Evolutionary conservation across 2,888 invertebrate genomes (phyloP).

Genomic region (Chaetogeoica ovagalla): DNA sequence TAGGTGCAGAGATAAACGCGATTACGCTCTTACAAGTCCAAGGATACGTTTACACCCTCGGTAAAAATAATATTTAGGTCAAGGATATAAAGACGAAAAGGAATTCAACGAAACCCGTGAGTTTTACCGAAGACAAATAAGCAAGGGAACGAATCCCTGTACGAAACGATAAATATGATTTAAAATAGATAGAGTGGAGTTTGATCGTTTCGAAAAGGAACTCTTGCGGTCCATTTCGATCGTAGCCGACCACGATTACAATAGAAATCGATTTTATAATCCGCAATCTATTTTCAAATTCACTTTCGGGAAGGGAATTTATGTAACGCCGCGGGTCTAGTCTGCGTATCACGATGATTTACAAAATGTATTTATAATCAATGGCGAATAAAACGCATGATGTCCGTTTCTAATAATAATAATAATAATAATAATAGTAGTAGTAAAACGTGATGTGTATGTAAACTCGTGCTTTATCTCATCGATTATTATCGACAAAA

Average conservation of each 20-base stretch:
- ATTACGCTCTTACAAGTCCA: constrained; percentile 12
- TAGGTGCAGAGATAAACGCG: constrained; percentile 22
- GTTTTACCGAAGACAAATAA: neutral
- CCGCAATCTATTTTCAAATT: neutral
- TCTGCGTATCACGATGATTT: neutral
- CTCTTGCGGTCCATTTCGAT: neutral
- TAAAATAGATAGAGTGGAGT: neutral
- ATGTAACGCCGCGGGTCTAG: too few species aligned
- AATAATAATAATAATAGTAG: too few species aligned
- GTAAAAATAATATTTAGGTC: constrained; percentile 24
- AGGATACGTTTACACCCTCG: constrained; percentile 7
- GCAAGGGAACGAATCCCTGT: too few species aligned
- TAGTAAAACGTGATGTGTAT: too few species aligned
- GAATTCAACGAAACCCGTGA: neutral
- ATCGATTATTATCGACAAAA: too few species aligned
- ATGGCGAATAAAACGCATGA: neutral
- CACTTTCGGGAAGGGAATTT: constrained; percentile 6
- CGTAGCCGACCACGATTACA: neutral
- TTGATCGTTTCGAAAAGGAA: neutral
- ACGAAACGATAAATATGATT: too few species aligned
- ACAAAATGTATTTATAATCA: neutral
- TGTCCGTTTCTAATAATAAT: too few species aligned
- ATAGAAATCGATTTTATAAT: neutral
- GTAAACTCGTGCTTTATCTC: too few species aligned
- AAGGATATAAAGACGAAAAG: constrained; percentile 31